Evolutionary conservation across 64 coral and sea anemone genomes (phyloP), one percentile per base, ranked within the genome.

Genomic region (Actinia equina): DNA sequence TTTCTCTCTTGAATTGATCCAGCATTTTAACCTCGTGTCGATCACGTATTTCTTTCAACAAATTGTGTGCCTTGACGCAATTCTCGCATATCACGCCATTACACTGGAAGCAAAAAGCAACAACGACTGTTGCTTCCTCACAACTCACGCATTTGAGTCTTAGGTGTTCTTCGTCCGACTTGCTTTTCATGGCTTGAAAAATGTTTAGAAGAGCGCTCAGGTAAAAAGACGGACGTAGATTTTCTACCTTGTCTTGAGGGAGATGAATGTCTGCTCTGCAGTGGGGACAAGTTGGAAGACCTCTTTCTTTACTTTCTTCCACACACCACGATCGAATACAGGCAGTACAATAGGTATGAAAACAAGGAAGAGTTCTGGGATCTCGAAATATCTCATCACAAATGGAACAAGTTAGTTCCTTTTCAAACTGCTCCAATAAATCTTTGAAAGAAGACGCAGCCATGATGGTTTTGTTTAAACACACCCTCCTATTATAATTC

Each of bases 1-100:
- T 79, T 63, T 88, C 53, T 14, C 22, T 79, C 59, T 88, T 77
- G 54, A 88, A 80, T 59, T 88, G 60, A 20, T 81, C 57, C 22
- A 88, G 43, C 77, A 62, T 81, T n/a, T 3, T 81, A 7, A 52
- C 14, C 17, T 81, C 43, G 5, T 81, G 78, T 43, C 22, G 17
- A 2, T 81, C 44, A 22, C 49, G 18, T 43, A 81, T 17, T 52
- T 44, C 14, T 37, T 81, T 81, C 49, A 81, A 51, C n/a, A 52
- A 19, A 5, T 49, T 52, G 20, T 81, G 78, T 7, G 49, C 49
- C 17, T 81, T 46, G 2, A 81, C 78, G 49, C 78, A 81, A 23
- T 17, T 52, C 7, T 81, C 19, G 45, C 78, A 81, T 27, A 81
- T 81, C 43, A 81, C 49, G 17, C 78, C 78, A 81, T 52, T 52